Conservation (phyloP, 2,888 invertebrate genomes). For the Smittia aterrima region DNA sequence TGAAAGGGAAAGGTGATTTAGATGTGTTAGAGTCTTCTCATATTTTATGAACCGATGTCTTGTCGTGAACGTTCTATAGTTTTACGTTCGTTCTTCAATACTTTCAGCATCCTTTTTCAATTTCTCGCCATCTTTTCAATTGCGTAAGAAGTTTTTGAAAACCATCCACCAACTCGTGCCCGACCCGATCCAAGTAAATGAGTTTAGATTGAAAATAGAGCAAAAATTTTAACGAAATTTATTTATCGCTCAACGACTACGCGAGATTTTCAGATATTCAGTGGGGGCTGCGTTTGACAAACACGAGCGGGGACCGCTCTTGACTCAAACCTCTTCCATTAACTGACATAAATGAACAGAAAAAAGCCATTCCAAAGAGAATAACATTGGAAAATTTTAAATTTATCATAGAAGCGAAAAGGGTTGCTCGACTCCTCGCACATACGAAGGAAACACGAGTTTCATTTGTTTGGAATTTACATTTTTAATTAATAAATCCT, state of each 20-base stretch:
- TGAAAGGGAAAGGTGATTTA: slow-evolving; percentile 29
- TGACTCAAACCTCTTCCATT: not conserved
- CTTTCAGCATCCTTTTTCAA: slow-evolving; percentile 34
- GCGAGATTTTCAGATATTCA: not conserved
- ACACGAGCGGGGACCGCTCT: not conserved
- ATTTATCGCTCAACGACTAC: not conserved
- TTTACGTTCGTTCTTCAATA: not conserved
- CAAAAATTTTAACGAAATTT: not conserved
- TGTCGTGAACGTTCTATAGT: not conserved
- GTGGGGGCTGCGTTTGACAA: not conserved
- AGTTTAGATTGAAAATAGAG: slow-evolving; percentile 2
- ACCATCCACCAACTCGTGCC: not conserved
- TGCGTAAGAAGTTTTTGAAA: slow-evolving; percentile 11
- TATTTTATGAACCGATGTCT: not conserved
- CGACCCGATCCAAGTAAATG: not conserved
- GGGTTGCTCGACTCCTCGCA: slow-evolving; percentile 14
- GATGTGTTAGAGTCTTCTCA: slow-evolving; percentile 26
- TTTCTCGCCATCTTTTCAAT: slow-evolving; percentile 36
- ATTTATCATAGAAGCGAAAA: slow-evolving; percentile 5
- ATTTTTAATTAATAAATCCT: slow-evolving; percentile 36
- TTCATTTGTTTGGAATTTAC: slow-evolving; percentile 32
- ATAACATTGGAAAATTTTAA: not conserved
- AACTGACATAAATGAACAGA: not conserved
- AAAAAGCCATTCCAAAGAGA: not conserved
- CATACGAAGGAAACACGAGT: slow-evolving; percentile 1